Base-by-base conservation (phyloP, 2,113 vertebrate genomes). In the Oreotragus oreotragus region DNA sequence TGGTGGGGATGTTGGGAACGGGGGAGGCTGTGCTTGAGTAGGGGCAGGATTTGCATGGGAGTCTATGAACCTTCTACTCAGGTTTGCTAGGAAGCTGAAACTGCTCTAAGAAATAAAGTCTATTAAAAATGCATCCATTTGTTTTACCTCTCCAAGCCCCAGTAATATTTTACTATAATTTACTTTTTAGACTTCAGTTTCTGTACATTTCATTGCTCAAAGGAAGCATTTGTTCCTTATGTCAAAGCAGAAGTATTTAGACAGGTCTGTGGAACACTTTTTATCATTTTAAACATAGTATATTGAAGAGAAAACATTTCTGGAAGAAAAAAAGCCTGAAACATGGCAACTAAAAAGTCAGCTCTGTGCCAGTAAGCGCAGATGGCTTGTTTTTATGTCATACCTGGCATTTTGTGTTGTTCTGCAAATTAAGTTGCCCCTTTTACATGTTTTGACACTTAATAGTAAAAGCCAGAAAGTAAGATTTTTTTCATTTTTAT, bases 371-470 rank as follows among this genome's bases (percentile, higher is more conserved):
- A 89, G 27, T 49, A n/a, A 84, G 53, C 58, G 25, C 66, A 79
- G n/a, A 70, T 81, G 36, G 57, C 77, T 96, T 84, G 53, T 88
- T 98, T 95, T 88, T 80, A 88, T 77, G 70, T 95, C 89, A 64
- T 96, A 70, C 91, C 91, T 97, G 80, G 45, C 80, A 91, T 93
- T 93, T 90, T 79, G 84, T 95, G 70, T 97, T 51, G 89, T 81
- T 85, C 60, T 97, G 86, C 47, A 73, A 91, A 86, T 94, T 88
- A 47, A 90, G 21, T 94, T 97, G 88, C 36, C 66, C 53, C 84
- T 92, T 93, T 97, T 85, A 97, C 23, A 43, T 88, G 96, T 94
- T 97, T 88, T 97, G 84, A 84, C 91, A 93, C 81, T 96, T 97
- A 88, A 92, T 81, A 94, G 43, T 80, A 88, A 81, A 94, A 95